Evolutionary conservation across 2,797 vertebrate genomes (phyloP).

Genomic region (Pangasius macronema): DNA sequence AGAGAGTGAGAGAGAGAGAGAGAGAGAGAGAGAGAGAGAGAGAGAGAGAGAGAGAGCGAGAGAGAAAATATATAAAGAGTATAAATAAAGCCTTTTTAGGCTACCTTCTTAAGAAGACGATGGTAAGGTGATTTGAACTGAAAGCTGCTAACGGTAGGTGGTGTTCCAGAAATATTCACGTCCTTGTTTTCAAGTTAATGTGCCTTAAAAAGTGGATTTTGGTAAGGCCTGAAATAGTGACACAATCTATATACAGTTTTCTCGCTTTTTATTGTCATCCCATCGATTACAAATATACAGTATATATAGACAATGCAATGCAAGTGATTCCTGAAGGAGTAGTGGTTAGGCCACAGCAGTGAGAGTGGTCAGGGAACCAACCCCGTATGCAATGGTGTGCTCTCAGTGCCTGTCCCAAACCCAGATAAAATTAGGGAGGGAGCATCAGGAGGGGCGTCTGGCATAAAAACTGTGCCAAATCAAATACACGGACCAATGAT

Average conservation of each 20-base stretch:
- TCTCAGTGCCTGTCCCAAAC: too few species aligned
- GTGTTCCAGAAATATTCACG: neutral
- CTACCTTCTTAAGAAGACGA: neutral
- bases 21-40: neutral
- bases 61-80: neutral
- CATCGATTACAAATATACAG: neutral
- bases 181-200: neutral
- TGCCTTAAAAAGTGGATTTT: neutral
- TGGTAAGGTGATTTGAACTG: neutral
- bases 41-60: neutral
- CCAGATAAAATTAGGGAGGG: too few species aligned
- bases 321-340: too few species aligned
- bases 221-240: neutral
- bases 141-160: neutral
- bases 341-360: too few species aligned
- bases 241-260: neutral
- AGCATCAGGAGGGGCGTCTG: too few species aligned
- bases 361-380: too few species aligned
- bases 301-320: neutral
- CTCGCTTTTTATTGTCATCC: neutral
- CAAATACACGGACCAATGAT: too few species aligned
- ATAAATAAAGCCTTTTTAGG: neutral
- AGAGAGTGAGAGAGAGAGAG: neutral
- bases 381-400: too few species aligned
- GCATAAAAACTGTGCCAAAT: too few species aligned